These are phyloP conservation scores for Nasonia vitripennis DNA, from an alignment of 1,140 invertebrate species.

Conservation along the genomic window DNA sequence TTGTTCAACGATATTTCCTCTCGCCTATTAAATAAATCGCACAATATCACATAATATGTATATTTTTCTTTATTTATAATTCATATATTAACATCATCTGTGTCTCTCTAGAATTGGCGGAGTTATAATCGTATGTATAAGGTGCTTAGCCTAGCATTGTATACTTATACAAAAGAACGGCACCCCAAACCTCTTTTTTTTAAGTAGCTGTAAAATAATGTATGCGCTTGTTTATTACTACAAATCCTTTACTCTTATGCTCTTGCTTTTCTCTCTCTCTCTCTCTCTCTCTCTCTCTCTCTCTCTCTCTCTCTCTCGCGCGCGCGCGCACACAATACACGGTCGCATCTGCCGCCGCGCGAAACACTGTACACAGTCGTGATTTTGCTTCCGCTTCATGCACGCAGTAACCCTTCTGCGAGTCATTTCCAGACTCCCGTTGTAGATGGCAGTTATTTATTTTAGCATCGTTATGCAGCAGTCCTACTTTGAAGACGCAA, in stretches of 20 bases:
- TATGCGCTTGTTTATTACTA: constrained; percentile 3
- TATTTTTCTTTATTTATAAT: constrained; percentile 46
- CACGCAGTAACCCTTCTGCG: background rate
- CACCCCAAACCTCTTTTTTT: constrained; percentile 52
- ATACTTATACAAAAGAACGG: constrained; percentile 52
- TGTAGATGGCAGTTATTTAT: background rate
- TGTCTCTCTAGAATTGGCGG: constrained; percentile 36
- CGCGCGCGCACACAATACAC: too few species aligned
- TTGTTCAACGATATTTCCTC: constrained; percentile 7
- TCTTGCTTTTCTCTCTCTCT: background rate
- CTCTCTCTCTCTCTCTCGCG: too few species aligned
- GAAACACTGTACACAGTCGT: background rate
- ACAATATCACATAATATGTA: constrained; percentile 53
- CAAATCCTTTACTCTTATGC: constrained; percentile 6
- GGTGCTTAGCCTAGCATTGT: constrained; percentile 51
- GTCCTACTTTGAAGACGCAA: background rate
- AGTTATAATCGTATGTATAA: constrained; percentile 43
- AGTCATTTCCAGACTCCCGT: background rate
- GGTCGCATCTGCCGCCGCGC: background rate
- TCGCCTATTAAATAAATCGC: constrained; percentile 20
- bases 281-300: background rate
- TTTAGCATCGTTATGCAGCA: background rate
- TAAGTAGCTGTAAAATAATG: constrained; percentile 14
- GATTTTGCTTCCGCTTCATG: background rate
- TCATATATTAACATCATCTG: constrained; percentile 58